Percentiles rank a stretch among this genome's conserved stretches.
Evolutionary conservation across 2,113 vertebrate species (phyloP).

Genomic region (Antechinus flavipes): DNA sequence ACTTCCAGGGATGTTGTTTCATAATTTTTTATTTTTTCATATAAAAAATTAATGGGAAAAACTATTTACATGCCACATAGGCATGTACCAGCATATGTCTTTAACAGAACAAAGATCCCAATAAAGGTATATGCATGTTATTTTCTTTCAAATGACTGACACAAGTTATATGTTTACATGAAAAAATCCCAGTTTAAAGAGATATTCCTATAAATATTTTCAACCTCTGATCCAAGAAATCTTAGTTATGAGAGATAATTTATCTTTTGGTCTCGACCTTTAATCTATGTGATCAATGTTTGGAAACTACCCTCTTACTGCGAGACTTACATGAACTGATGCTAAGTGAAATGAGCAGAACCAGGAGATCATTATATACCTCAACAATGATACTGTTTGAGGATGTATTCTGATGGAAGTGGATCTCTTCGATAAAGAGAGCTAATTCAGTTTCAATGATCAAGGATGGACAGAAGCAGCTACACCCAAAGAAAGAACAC

Average conservation of each 20-base stretch:
- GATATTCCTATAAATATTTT: background rate
- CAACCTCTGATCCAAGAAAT: slow-evolving; percentile 6
- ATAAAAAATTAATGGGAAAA: slow-evolving; percentile 33
- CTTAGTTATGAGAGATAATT: background rate
- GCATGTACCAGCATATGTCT: background rate
- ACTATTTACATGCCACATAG: background rate
- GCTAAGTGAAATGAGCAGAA: too few species aligned
- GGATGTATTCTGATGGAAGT: too few species aligned
- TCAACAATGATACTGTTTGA: too few species aligned
- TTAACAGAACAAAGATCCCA: slow-evolving; percentile 18
- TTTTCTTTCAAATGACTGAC: slow-evolving; percentile 36
- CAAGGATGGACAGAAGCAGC: too few species aligned
- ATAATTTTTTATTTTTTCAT: background rate
- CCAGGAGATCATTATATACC: too few species aligned
- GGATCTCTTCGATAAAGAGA: too few species aligned
- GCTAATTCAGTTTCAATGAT: too few species aligned
- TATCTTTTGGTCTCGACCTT: background rate
- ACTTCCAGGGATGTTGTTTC: background rate
- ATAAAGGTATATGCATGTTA: slow-evolving; percentile 14
- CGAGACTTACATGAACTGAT: too few species aligned
- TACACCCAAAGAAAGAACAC: too few species aligned
- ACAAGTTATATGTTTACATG: slow-evolving; percentile 28
- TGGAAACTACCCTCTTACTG: too few species aligned
- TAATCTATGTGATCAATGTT: background rate
- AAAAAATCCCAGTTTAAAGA: slow-evolving; percentile 29